Evolutionary conservation across 2,113 vertebrate genomes (phyloP).

Genomic region (Drymodes brunneopygia): DNA sequence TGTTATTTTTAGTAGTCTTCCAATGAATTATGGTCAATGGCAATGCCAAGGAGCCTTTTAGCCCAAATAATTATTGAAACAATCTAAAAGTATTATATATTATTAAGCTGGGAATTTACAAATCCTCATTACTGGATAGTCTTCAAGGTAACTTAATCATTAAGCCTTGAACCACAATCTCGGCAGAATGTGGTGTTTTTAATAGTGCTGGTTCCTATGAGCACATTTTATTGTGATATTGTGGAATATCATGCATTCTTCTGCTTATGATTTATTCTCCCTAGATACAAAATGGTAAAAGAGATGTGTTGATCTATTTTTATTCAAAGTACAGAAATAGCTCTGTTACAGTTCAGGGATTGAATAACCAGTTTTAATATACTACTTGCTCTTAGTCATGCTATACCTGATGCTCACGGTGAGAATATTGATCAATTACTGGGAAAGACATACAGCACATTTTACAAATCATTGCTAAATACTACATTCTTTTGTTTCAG

Average conservation of each 20-base stretch:
- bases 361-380: constrained; percentile 48
- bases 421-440: constrained; percentile 60
- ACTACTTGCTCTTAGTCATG: background rate
- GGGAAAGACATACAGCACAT: background rate
- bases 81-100: background rate
- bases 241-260: constrained; percentile 59
- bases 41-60: background rate
- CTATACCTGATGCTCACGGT: constrained; percentile 31
- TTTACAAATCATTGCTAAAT: constrained; percentile 9
- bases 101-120: constrained; percentile 34
- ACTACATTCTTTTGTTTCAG: constrained; percentile 14
- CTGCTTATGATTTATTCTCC: constrained; percentile 60
- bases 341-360: constrained; percentile 43
- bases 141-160: constrained; percentile 45
- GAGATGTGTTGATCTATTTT: constrained; percentile 67
- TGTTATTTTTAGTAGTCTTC: constrained; percentile 18
- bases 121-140: constrained; percentile 28
- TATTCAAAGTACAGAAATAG: constrained; percentile 64
- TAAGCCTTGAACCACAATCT: constrained; percentile 39
- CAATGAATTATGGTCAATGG: background rate
- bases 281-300: constrained; percentile 58
- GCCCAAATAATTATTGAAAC: background rate
- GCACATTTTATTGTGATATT: constrained; percentile 45
- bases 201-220: constrained; percentile 40
- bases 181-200: constrained; percentile 45